phyloP scores from a whole-genome alignment of 2,888 invertebrate species.

The Rhopalosiphum nymphaeae region DNA sequence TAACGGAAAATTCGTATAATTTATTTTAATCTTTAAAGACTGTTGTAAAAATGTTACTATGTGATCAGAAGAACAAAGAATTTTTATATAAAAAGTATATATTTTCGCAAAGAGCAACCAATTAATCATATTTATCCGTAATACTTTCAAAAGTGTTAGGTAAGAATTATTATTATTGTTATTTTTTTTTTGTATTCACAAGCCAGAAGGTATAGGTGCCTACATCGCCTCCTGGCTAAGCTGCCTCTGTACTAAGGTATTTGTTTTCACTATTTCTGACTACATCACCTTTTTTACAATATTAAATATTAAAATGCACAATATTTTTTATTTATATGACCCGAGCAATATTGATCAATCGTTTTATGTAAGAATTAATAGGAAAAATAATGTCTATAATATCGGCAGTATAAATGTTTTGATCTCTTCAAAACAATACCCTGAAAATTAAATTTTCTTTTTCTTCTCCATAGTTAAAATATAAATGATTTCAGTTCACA shows the following conservation, averaged over 20 bases:
- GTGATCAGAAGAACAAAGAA: not conserved
- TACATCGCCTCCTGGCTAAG: not conserved
- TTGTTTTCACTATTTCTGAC: not conserved
- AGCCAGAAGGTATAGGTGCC: not conserved
- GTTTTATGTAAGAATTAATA: not conserved
- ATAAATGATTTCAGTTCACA: not conserved
- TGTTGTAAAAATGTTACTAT: not conserved
- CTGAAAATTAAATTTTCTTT: not conserved
- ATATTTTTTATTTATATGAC: not conserved
- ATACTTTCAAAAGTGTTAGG: not conserved
- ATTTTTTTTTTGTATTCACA: not conserved
- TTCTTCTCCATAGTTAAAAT: not conserved
- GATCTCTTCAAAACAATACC: not conserved
- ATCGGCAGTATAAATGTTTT: not conserved
- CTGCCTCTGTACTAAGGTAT: not conserved
- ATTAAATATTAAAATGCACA: not conserved
- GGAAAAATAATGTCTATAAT: not conserved
- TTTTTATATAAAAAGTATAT: not conserved
- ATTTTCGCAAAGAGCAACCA: not conserved
- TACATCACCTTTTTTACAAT: not conserved
- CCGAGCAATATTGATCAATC: not conserved
- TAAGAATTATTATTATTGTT: not conserved
- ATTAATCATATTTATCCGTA: conserved; percentile 5
- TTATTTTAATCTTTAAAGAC: not conserved
- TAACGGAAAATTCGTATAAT: not conserved